These are phyloP conservation scores for Neolamprologus falcicula DNA, from an alignment of 2,113 vertebrate species.

Conservation along the genomic window DNA sequence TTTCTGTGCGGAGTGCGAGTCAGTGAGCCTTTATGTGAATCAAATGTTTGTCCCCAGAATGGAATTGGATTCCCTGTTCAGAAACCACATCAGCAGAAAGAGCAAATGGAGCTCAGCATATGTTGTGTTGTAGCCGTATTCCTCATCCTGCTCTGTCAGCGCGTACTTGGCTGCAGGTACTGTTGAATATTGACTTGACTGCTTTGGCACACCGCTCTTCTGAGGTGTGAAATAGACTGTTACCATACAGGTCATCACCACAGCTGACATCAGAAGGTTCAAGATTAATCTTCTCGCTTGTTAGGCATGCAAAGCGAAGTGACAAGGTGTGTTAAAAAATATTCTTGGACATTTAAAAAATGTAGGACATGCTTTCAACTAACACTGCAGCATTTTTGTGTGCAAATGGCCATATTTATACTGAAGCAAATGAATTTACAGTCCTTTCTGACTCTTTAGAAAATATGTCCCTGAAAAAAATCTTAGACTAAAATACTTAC, in stretches of 20 bases:
- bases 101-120: conserved; percentile 11
- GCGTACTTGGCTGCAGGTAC: neutral
- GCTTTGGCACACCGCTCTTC: neutral
- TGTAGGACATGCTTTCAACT: neutral
- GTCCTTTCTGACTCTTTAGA: neutral
- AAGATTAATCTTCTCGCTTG: neutral
- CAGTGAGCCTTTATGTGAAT: conserved; percentile 12
- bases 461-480: neutral
- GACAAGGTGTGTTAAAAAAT: neutral
- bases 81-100: conserved; percentile 32
- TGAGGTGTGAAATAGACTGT: conserved; percentile 28
- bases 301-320: neutral
- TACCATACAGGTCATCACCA: neutral
- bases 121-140: conserved; percentile 9
- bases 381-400: neutral
- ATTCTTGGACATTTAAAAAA: neutral
- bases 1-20: neutral
- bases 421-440: neutral
- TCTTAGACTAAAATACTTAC: neutral
- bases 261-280: neutral
- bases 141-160: conserved; percentile 36
- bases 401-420: neutral
- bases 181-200: conserved; percentile 12
- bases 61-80: conserved; percentile 27
- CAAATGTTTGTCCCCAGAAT: conserved; percentile 25